Percentiles rank a stretch among this genome's conserved stretches.
phyloP scores from a whole-genome alignment of 2,888 invertebrate genomes.

The Heteromurus nitidus region DNA sequence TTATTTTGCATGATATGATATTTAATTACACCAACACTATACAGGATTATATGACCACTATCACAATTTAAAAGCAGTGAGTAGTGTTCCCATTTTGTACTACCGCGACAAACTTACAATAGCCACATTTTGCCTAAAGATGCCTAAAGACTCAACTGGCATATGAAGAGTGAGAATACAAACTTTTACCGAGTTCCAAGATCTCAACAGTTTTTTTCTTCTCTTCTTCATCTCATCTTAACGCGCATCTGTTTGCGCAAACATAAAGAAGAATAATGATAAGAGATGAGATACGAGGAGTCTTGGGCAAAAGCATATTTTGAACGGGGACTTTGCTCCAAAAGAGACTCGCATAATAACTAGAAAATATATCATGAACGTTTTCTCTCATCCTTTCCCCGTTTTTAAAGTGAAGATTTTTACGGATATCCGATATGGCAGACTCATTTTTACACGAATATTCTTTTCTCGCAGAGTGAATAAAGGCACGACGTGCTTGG shows the following conservation, averaged over 20 bases:
- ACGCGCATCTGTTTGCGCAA: slow-evolving; percentile 17
- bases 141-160: too few species aligned
- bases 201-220: slow-evolving; percentile 15
- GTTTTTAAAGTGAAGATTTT: not conserved
- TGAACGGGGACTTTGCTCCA: not conserved
- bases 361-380: not conserved
- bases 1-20: too few species aligned
- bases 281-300: not conserved
- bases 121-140: too few species aligned
- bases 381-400: not conserved
- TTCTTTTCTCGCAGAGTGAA: slow-evolving; percentile 35
- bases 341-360: slow-evolving; percentile 12
- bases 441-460: slow-evolving; percentile 18
- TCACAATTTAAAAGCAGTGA: too few species aligned
- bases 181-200: not conserved
- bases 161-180: too few species aligned
- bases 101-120: too few species aligned
- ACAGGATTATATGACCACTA: too few species aligned
- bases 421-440: not conserved
- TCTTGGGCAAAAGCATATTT: not conserved
- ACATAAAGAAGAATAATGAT: slow-evolving; percentile 22
- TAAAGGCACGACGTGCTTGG: not conserved
- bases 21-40: too few species aligned
- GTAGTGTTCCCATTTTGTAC: too few species aligned
- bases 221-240: not conserved